Evolutionary conservation across 1,140 invertebrate genomes (phyloP).

Genomic region (Neoseiulus cucumeris): DNA sequence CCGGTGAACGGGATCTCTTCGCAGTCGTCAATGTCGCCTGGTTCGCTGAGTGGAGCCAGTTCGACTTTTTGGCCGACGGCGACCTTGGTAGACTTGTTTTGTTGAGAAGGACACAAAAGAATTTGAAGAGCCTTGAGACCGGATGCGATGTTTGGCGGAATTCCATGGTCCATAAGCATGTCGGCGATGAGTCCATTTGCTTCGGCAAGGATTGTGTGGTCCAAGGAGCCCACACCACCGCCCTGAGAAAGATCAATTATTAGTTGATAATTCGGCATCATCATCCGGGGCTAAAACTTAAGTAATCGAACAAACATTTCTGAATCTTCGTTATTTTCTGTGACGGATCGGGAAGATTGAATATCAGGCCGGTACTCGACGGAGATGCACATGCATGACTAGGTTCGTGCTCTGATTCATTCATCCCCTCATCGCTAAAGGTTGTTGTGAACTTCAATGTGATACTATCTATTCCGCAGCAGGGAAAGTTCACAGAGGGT

Average conservation of each 20-base stretch:
- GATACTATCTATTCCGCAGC: too few relatives aligned
- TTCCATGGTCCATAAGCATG: constrained; percentile 31
- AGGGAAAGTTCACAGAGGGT: too few relatives aligned
- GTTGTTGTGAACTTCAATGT: too few relatives aligned
- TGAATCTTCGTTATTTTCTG: too few relatives aligned
- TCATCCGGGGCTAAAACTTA: too few relatives aligned
- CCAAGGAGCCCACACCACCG: constrained; percentile 25
- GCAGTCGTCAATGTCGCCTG: constrained; percentile 23
- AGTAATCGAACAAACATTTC: too few relatives aligned
- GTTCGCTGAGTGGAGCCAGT: constrained; percentile 8
- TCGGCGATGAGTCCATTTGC: constrained; percentile 36
- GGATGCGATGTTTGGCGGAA: constrained; percentile 28
- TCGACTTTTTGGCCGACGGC: constrained; percentile 1
- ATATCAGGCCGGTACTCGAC: too few relatives aligned
- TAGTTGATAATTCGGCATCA: constrained; percentile 11
- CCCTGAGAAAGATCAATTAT: constrained; percentile 21
- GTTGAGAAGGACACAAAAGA: neutral
- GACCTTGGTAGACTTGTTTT: neutral
- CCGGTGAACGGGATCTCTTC: constrained; percentile 37
- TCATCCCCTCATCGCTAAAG: too few relatives aligned
- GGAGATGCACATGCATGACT: too few relatives aligned
- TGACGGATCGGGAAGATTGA: too few relatives aligned
- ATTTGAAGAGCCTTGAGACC: constrained; percentile 20
- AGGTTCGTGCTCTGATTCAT: too few relatives aligned
- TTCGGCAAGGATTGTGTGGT: constrained; percentile 33